Percentiles rank a stretch among this genome's conserved stretches.
These are phyloP conservation scores for Paedocypris sp. DNA, from an alignment of 2,113 vertebrate genomes.

Conservation along the genomic window DNA sequence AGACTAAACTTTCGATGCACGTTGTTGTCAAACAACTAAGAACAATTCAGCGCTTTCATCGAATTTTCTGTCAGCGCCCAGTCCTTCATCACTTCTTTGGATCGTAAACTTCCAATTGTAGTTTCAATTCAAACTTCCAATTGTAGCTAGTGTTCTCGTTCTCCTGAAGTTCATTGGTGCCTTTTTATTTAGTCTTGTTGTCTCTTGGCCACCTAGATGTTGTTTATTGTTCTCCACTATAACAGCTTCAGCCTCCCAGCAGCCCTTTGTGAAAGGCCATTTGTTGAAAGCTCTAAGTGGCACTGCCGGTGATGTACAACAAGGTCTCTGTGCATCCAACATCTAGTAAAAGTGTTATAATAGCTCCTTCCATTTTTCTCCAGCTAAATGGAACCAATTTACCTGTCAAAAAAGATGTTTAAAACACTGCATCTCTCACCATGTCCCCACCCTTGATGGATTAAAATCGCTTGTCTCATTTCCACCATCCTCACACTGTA, in stretches of 20 bases:
- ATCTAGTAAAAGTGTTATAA: constrained; percentile 49
- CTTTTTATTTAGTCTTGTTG: constrained; percentile 16
- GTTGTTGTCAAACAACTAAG: no score
- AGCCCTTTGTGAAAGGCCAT: constrained; percentile 43
- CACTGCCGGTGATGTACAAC: constrained; percentile 43
- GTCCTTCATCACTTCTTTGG: no score
- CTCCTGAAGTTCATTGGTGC: no score
- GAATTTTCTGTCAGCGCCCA: no score
- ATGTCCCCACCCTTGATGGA: constrained; percentile 36
- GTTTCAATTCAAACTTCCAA: no score
- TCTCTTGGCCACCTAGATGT: constrained; percentile 22
- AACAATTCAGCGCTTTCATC: no score
- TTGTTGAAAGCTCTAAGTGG: constrained; percentile 42
- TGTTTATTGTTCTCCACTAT: constrained; percentile 22
- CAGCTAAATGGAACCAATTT: constrained; percentile 52
- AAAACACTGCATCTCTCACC: constrained; percentile 47
- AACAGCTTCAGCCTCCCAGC: constrained; percentile 30
- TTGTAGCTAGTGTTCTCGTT: no score
- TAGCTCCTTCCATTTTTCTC: constrained; percentile 45
- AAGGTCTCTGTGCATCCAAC: constrained; percentile 37
- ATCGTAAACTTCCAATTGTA: no score
- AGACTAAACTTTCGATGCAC: no score
- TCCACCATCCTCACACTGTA: constrained; percentile 26
- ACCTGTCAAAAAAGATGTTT: constrained; percentile 54
- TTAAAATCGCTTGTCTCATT: constrained; percentile 40